A percentile compares a stretch with the other conserved stretches of the same genome.
Evolutionary conservation across 2,888 invertebrate genomes (phyloP).

Genomic region (Oscheius sp.): DNA sequence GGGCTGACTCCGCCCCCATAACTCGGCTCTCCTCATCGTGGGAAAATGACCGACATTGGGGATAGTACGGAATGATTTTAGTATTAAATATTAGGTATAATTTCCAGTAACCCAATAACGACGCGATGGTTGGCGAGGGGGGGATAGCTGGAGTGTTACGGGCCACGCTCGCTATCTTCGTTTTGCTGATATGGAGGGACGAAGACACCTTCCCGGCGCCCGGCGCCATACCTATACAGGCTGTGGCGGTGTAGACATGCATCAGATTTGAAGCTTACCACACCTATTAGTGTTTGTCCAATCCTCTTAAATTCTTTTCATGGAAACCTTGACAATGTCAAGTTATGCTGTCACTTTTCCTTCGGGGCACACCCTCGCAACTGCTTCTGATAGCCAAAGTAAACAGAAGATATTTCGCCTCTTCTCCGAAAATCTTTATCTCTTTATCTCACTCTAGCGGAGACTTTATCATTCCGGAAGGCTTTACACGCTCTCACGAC

Average conservation of each 20-base stretch:
- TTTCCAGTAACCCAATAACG: slow-evolving; percentile 18
- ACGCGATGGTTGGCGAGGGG: slow-evolving; percentile 2
- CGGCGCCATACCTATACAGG: slow-evolving; percentile 23
- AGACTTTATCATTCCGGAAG: slow-evolving; percentile 32
- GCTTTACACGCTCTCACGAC: slow-evolving; percentile 16
- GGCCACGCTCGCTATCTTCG: slow-evolving; percentile 27
- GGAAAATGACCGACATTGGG: slow-evolving; percentile 33
- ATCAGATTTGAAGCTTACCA: not conserved
- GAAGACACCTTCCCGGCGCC: too few relatives aligned
- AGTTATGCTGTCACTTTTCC: not conserved
- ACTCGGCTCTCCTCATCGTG: slow-evolving; percentile 35
- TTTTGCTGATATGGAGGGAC: too few relatives aligned
- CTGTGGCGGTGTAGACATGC: not conserved
- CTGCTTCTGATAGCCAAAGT: slow-evolving; percentile 7
- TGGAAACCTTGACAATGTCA: not conserved
- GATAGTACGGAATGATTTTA: not conserved
- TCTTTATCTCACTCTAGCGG: slow-evolving; percentile 10
- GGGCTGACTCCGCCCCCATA: slow-evolving; percentile 37
- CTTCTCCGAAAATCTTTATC: slow-evolving; percentile 25
- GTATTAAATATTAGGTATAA: not conserved
- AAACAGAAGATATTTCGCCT: slow-evolving; percentile 4
- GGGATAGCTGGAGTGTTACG: slow-evolving; percentile 5
- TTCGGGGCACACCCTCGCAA: not conserved
- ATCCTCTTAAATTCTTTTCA: not conserved
- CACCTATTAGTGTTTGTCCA: not conserved